Evolutionary conservation across 2,113 vertebrate genomes (phyloP).

Genomic region (western clawed frog (Xenopus tropicalis)): UCB_Xtro_10.0 CM004450.2:34110001-34110500

Average conservation of each 20-base stretch:
- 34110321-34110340: conserved; percentile 92
- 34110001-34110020: too few species aligned
- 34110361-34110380: conserved; percentile 89
- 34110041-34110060: too few species aligned
- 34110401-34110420: not conserved
- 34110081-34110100: too few species aligned
- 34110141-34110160: too few species aligned
- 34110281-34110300: conserved; percentile 98
- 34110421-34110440: too few species aligned
- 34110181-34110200: too few species aligned
- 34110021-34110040: too few species aligned
- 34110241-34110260: conserved; percentile 77
- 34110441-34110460: not conserved
- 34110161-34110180: too few species aligned
- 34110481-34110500: conserved; percentile 87
- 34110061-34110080: too few species aligned
- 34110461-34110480: conserved; percentile 66
- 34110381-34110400: conserved; percentile 80
- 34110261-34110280: conserved; percentile 92
- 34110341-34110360: conserved; percentile 93
- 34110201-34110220: too few species aligned
- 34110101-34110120: too few species aligned
- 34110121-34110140: too few species aligned
- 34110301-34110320: conserved; percentile 98
- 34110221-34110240: not conserved